Base-by-base conservation (phyloP, 92 coral and sea anemone genomes). In the Isaurus tuberculatus region DNA sequence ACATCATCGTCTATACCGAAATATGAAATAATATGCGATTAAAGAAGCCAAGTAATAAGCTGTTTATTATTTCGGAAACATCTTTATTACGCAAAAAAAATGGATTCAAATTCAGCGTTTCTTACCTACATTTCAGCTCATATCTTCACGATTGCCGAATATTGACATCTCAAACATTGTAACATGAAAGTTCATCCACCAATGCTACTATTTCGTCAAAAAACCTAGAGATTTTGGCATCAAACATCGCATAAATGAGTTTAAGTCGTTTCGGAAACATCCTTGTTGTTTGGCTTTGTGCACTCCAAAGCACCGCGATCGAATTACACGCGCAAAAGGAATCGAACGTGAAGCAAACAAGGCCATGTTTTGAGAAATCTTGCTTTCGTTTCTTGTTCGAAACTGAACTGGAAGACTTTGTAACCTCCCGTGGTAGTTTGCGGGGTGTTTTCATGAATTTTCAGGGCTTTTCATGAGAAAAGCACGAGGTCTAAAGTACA, bases 381-480 rank as follows among this genome's bases (percentile, higher is more conserved):
- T 65, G 37, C 37, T 65, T 65, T 29, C 27, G 26, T 55, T 55
- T 55, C 63, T 55, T 55, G 63, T 55, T 55, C 63, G 63, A 55
- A 55, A 65, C 43, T 7, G 42, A 11, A 65, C 40, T 30, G 71
- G 44, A 65, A 65, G 42, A 65, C 71, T 65, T 31, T 31, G 26
- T 65, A 65, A 65, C 44, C 71, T 65, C 71, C 42, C 44, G n/a
- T 65, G 71, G 44, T 65, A 27, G 71, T 65, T 65, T 65, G 71
- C 19, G 44, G 40, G 37, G 71, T 30, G 71, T 65, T 65, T 53
- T 53, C 25, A 53, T 53, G 25, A 55, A 8, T 55, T 55, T 17
- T 15, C 0, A 2, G 37, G 71, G 23, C 37, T 31, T 30, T 65
- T 30, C 30, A 31, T 65, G 71, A 65, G 43, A 34, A 65, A 65